phyloP scores from a whole-genome alignment of 2,113 vertebrate species.

The Dinomys branickii region DNA sequence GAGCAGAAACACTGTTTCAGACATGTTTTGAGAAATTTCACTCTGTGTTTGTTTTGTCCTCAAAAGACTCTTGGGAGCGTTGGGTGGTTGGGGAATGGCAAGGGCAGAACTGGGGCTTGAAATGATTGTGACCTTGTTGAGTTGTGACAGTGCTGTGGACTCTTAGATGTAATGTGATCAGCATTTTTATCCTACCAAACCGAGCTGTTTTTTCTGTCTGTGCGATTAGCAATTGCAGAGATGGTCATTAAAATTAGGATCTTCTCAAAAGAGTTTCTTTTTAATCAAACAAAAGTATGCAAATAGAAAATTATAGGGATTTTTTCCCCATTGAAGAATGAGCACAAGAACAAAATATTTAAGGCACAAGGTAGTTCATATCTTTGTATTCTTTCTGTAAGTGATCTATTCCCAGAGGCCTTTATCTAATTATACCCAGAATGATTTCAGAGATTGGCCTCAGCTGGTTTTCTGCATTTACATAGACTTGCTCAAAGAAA shows the following conservation, averaged over 20 bases:
- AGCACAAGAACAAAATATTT: constrained; percentile 49
- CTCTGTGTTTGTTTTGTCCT: constrained; percentile 29
- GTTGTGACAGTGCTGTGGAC: not conserved
- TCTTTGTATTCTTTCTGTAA: not conserved
- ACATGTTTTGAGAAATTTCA: constrained; percentile 15
- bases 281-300: constrained; percentile 61
- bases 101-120: not conserved
- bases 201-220: not conserved
- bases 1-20: not conserved
- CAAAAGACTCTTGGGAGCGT: not conserved
- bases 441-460: constrained; percentile 8
- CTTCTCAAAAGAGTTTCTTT: not conserved
- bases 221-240: not conserved
- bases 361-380: not conserved
- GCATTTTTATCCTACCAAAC: constrained; percentile 41
- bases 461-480: not conserved
- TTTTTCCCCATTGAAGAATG: constrained; percentile 10
- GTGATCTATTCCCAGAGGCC: not conserved
- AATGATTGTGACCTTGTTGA: not conserved
- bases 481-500: constrained; percentile 52
- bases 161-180: not conserved
- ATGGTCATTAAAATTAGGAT: constrained; percentile 42
- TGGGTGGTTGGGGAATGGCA: not conserved
- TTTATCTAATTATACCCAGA: constrained; percentile 49
- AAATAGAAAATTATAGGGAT: constrained; percentile 19